Base-by-base conservation (phyloP, 2,888 invertebrate species). In the Limnephilus auricula region DNA sequence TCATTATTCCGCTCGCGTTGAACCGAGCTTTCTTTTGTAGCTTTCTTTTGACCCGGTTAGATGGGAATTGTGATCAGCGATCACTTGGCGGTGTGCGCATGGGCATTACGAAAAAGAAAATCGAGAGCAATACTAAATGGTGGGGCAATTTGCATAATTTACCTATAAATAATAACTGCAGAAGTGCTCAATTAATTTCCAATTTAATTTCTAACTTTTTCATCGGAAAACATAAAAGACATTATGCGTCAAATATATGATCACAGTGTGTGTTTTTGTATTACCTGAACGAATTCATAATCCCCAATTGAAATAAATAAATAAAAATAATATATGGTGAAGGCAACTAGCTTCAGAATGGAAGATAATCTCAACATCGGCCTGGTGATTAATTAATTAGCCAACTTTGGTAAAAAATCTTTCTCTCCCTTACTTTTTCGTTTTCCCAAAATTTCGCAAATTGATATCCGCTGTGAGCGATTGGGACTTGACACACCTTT, bases 51-150 rank as follows among this genome's bases (percentile, higher is more conserved):
- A 65, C 65, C 65, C 65, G 25, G n/a, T 65, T 65, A 65, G 65
- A 65, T 65, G 65, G 65, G 65, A 65, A 9, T 65, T 65, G 65
- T 65, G 65, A 65, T 65, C 65, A n/a, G 65, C n/a, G 65, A 65
- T 65, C 65, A n/a, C 65, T 65, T 15, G 5, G 50, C 50, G 18
- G 18, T 50, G 65, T 25, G 65, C 65, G 65, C 65, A 65, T 65
- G 65, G 65, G 65, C 65, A 65, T 65, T 65, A 65, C 65, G 25
- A 65, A 65, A 65, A 65, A 65, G 65, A 65, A 65, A 65, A 65
- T 65, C 65, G 65, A 65, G n/a, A 65, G 65, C 65, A 65, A 65
- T 65, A 65, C 65, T 65, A 65, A n/a, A 65, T 65, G 65, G 65
- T 65, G 65, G 65, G 25, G 6, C 65, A n/a, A 65, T 65, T 65